Evolutionary conservation across 2,888 invertebrate genomes (phyloP), one percentile per base, ranked within the genome.

Genomic region (Chloromyia formosa): DNA sequence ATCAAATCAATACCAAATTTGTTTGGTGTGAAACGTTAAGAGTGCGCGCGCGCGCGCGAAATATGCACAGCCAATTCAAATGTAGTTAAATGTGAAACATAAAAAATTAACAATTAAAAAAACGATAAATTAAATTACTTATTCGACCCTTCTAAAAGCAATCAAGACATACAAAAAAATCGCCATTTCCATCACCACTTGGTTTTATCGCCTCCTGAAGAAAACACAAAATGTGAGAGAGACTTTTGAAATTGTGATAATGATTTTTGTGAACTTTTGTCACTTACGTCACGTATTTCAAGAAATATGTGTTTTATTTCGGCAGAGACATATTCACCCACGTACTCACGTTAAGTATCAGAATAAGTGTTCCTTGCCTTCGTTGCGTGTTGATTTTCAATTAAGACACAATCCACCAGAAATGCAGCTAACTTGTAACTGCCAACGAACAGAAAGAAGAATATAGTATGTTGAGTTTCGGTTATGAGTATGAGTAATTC

Each of bases 1-100:
- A 96, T 97, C 87, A 86, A 86, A 81, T 86, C 86, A 61, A 86
- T 86, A 80, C 86, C 86, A 75, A 86, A 86, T 82, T 80, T 86
- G 42, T 86, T 86, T 77, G 86, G 86, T 74, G 85, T 85, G 71
- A 85, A 85, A 80, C 85, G 85, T 83, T 85, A 84, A 84, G 81
- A 54, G 16, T 45, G 7, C 3, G 7, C 3, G 7, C 2, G 7
- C 7, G 27, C 7, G 27, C 7, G 27, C 7, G 7, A 35, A 35
- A 35, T 4, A 2, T 4, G 3, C 27, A 35, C 27, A 2, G 27
- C 27, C 49, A 49, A 49, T 49, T 49, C 7, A 40, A 40, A 49
- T 20, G 45, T 66, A 66, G 66, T 66, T 66, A 66, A 66, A 66
- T 49, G 66, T 49, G 49, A 66, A 66, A 16, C 40, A 62, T 10